These are phyloP conservation scores for Hyposoter dolosus DNA, from an alignment of 2,888 invertebrate species.

Conservation along the genomic window DNA sequence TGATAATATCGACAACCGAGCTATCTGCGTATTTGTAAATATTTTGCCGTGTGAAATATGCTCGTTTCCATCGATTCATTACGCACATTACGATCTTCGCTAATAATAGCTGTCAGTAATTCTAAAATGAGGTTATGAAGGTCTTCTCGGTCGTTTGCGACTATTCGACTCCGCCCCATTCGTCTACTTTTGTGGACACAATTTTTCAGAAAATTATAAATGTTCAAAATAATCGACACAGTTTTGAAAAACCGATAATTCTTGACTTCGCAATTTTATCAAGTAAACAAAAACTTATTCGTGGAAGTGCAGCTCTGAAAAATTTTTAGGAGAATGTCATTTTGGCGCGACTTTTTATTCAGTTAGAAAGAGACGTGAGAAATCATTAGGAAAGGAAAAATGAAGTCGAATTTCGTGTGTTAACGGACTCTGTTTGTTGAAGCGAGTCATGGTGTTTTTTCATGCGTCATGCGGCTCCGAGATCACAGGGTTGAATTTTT, in stretches of 20 bases:
- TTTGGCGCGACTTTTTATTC: too few species aligned
- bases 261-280: neutral
- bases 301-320: too few species aligned
- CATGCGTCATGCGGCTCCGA: too few species aligned
- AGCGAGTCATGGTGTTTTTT: too few species aligned
- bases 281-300: too few species aligned
- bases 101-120: conserved; percentile 45
- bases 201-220: neutral
- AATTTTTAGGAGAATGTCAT: too few species aligned
- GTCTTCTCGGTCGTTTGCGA: conserved; percentile 20
- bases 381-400: too few species aligned
- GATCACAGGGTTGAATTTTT: too few species aligned
- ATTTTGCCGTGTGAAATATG: neutral
- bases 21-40: conserved; percentile 13
- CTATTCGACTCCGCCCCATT: neutral
- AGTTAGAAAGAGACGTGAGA: too few species aligned
- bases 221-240: neutral
- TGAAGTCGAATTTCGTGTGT: too few species aligned
- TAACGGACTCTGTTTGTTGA: too few species aligned
- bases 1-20: conserved; percentile 25
- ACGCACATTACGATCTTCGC: conserved; percentile 13
- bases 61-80: neutral
- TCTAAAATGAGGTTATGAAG: conserved; percentile 37
- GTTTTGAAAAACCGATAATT: neutral
- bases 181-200: neutral